Conservation (phyloP, 2,113 vertebrate genomes). For the Toxotes chatareus region DNA sequence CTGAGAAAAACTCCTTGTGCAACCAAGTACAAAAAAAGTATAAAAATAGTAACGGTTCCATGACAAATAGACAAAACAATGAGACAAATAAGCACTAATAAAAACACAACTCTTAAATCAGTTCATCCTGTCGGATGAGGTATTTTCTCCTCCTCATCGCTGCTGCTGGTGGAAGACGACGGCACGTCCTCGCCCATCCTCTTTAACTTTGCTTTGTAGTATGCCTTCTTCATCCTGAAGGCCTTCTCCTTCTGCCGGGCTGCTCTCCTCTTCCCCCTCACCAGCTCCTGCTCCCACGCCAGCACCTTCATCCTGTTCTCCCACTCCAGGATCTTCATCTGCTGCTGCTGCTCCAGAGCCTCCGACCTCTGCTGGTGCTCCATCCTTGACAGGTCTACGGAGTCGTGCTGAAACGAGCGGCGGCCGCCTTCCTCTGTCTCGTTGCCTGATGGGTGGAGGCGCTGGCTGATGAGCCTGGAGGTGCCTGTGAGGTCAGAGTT, state of each 20-base stretch:
- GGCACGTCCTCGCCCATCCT: constrained; percentile 72
- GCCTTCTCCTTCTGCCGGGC: constrained; percentile 81
- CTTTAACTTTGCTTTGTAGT: constrained; percentile 83
- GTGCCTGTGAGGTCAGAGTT: constrained; percentile 53
- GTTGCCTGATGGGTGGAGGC: constrained; percentile 22
- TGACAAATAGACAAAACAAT: constrained; percentile 13
- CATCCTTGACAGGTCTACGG: constrained; percentile 34
- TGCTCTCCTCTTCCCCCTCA: constrained; percentile 79
- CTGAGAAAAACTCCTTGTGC: neutral
- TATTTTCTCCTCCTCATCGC: constrained; percentile 67
- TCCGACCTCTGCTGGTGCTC: constrained; percentile 66
- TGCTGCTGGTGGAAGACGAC: constrained; percentile 74
- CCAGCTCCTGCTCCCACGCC: constrained; percentile 82
- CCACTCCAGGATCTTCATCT: constrained; percentile 82
- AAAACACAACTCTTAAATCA: neutral
- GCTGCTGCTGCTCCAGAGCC: constrained; percentile 77
- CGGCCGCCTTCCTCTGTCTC: constrained; percentile 34
- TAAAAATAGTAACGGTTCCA: constrained; percentile 42
- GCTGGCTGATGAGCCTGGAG: constrained; percentile 52
- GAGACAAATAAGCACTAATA: neutral
- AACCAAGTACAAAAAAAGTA: constrained; percentile 36
- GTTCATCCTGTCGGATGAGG: constrained; percentile 42
- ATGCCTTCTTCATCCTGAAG: constrained; percentile 81
- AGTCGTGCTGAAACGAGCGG: neutral
- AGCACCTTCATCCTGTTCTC: constrained; percentile 84